Evolutionary conservation across 2,113 vertebrate species (phyloP).

Genomic region (Rhagologus leucostigma): DNA sequence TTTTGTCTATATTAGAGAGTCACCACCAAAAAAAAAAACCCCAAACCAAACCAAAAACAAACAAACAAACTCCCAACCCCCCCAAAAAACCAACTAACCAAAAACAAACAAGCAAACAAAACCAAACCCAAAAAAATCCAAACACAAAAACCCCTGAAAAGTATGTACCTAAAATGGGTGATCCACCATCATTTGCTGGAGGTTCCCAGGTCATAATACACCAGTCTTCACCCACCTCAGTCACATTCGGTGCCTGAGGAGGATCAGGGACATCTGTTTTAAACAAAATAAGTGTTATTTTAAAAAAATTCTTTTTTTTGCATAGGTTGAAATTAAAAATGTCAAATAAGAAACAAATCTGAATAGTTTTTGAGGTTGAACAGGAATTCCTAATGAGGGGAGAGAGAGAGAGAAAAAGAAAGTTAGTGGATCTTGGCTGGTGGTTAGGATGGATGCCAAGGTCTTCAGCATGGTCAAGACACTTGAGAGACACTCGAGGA

Average conservation of each 20-base stretch:
- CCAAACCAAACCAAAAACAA: too few species aligned
- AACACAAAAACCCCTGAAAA: background rate
- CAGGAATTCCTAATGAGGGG: background rate
- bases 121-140: too few species aligned
- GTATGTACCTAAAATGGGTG: slow-evolving; percentile 85
- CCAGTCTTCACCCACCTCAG: slow-evolving; percentile 94
- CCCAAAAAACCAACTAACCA: too few species aligned
- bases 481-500: background rate
- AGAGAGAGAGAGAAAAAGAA: background rate
- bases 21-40: background rate
- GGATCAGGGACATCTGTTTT: slow-evolving; percentile 90
- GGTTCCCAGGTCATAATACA: slow-evolving; percentile 94
- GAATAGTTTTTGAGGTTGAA: background rate
- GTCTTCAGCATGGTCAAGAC: background rate
- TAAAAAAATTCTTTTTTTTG: background rate
- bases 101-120: background rate
- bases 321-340: background rate
- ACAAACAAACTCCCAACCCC: too few species aligned
- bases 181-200: slow-evolving; percentile 88
- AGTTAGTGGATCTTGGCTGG: background rate
- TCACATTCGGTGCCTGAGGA: slow-evolving; percentile 86
- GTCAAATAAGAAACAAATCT: background rate
- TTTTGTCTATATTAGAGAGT: background rate
- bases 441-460: background rate
- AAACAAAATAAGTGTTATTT: background rate